Conservation (phyloP, 2,888 invertebrate species). For the Spilarctia lutea region DNA sequence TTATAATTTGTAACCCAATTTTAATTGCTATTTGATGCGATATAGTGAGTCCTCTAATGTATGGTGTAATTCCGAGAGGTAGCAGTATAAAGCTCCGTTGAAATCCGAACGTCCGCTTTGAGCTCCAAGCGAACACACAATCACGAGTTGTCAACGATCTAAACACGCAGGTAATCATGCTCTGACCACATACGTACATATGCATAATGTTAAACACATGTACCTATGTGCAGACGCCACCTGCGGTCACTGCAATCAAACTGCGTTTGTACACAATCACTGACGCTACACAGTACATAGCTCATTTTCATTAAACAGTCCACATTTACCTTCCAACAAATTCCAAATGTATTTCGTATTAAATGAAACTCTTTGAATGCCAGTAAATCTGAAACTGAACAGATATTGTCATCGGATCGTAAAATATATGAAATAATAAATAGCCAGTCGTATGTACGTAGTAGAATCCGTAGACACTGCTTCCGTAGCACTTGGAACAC, state of each 20-base stretch:
- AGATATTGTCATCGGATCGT: background rate
- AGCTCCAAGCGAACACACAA: background rate
- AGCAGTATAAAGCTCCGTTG: slow-evolving; percentile 1
- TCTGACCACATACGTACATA: background rate
- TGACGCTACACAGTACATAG: slow-evolving; percentile 2
- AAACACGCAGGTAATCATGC: slow-evolving; percentile 12
- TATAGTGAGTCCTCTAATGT: background rate
- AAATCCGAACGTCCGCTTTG: background rate
- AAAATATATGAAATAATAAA: background rate
- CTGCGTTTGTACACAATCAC: slow-evolving; percentile 20
- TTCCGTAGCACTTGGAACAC: slow-evolving; percentile 15
- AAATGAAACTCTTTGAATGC: background rate
- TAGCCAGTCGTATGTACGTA: background rate
- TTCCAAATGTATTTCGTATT: background rate
- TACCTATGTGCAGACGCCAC: background rate
- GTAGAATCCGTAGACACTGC: background rate
- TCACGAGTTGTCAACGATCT: slow-evolving; percentile 15
- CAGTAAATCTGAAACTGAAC: background rate
- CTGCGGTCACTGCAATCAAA: slow-evolving; percentile 41
- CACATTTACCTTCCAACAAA: background rate
- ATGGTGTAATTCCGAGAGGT: background rate
- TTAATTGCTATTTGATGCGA: background rate
- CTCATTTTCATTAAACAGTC: slow-evolving; percentile 10
- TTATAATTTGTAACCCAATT: background rate
- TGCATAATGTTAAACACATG: background rate